Evolutionary conservation across 2,797 vertebrate species (phyloP).

Genomic region (Schizothorax lantsangensis): DNA sequence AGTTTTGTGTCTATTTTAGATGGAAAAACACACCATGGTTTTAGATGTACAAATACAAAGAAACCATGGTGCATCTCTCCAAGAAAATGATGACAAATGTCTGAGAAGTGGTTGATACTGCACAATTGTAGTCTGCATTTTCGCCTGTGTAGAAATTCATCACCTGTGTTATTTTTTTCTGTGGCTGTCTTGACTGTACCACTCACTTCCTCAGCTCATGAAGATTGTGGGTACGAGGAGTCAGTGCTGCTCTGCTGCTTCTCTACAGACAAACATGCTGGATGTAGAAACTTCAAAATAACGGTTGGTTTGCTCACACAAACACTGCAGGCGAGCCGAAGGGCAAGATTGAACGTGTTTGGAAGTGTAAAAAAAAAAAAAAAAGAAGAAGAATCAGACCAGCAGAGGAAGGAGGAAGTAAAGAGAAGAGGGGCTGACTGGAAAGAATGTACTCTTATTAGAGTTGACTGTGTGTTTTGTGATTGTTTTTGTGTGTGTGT

Average conservation of each 20-base stretch:
- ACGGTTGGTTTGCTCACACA: conserved; percentile 34
- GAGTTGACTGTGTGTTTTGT: conserved; percentile 19
- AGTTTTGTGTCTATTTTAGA: background rate
- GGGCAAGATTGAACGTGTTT: conserved; percentile 67
- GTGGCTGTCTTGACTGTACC: conserved; percentile 31
- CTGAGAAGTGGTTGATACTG: background rate
- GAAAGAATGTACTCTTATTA: conserved; percentile 51
- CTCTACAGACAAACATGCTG: background rate
- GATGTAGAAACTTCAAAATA: background rate
- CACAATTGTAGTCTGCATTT: background rate
- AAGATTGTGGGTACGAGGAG: background rate
- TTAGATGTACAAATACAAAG: background rate
- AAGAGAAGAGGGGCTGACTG: conserved; percentile 52
- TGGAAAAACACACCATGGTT: background rate
- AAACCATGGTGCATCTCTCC: background rate
- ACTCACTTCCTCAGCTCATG: conserved; percentile 36
- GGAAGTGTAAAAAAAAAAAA: conserved; percentile 54
- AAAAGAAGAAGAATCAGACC: conserved; percentile 62
- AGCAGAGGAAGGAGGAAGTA: conserved; percentile 82
- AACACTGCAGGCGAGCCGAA: conserved; percentile 64
- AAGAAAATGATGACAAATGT: background rate
- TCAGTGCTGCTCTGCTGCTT: background rate
- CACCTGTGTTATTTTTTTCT: background rate
- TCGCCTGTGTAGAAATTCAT: conserved; percentile 12
- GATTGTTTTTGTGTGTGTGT: conserved; percentile 29